These are phyloP conservation scores for Oeneis ivallda DNA, from an alignment of 2,888 invertebrate species.

Conservation along the genomic window DNA sequence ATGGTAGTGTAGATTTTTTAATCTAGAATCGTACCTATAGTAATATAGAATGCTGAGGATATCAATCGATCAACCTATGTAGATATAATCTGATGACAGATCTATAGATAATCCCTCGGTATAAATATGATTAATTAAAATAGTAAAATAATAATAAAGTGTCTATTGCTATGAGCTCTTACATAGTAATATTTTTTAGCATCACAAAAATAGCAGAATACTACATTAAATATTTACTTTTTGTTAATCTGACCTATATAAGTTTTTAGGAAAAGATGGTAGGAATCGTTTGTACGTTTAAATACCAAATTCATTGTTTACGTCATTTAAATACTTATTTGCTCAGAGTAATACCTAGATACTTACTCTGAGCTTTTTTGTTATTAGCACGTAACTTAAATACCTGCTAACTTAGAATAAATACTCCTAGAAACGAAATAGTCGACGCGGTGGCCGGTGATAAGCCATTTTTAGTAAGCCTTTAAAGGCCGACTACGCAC, in stretches of 20 bases:
- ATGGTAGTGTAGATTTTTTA: not conserved
- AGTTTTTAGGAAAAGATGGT: not conserved
- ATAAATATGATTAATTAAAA: not conserved
- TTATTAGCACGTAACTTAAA: too few relatives aligned
- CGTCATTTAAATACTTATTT: too few relatives aligned
- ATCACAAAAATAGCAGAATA: constrained; percentile 6
- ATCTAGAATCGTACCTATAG: not conserved
- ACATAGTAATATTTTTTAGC: not conserved
- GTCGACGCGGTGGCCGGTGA: too few relatives aligned
- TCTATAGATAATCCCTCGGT: constrained; percentile 1
- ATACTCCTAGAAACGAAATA: too few relatives aligned
- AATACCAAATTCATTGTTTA: not conserved
- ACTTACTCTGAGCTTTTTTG: too few relatives aligned
- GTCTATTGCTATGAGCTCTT: not conserved
- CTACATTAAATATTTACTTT: not conserved
- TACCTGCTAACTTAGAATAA: too few relatives aligned
- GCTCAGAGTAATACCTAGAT: too few relatives aligned
- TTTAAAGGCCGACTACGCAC: too few relatives aligned
- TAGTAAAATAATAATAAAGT: not conserved
- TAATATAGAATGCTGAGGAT: not conserved
- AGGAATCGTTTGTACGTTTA: not conserved
- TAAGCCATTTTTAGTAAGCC: too few relatives aligned
- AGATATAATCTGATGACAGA: constrained; percentile 2
- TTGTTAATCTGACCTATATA: not conserved
- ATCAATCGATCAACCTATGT: constrained; percentile 13